Evolutionary conservation across 2,797 vertebrate genomes (phyloP), one percentile per base, ranked within the genome.

Genomic region (Danio choprae): DNA sequence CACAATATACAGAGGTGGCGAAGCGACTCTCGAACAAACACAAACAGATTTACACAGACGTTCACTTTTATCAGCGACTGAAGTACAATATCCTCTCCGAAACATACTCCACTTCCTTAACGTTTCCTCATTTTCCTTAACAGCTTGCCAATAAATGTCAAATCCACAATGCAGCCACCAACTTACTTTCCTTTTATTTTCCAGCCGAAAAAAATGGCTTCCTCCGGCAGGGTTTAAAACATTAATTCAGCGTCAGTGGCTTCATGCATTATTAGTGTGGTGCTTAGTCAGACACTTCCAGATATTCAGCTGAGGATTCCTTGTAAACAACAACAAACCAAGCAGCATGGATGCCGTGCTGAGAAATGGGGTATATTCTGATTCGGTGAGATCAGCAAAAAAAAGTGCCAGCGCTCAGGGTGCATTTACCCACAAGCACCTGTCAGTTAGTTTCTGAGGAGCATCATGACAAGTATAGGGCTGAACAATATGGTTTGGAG

Each of bases 31-130:
- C 13, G 13, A 43, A 62, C 55, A 29, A 59, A 75, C 78, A 81
- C 48, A 69, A 69, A 56, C 51, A 56, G 56, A 48, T 62, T 50
- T 62, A 70, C 71, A 51, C 44, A 41, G 36, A 63, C 41, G 16
- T 79, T 46, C 9, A 16, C 18, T 68, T 80, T 16, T 69, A 75
- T 74, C 71, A 13, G 65, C 11, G 74, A 53, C 48, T 87, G 84
- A 88, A 88, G 89, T 86, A 83, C 48, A 87, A 90, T 89, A 92
- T 89, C 89, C 87, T 86, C 85, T 40, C 44, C 56, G 65, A 81
- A 7, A 55, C 67, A 71, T 58, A 63, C 77, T 88, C 79, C 80
- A 82, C 87, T 91, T 91, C 88, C 90, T 86, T 86, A 85, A 87
- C 67, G 50, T 80, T 36, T 77, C 44, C 67, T 22, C 7, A 63